A percentile compares a stretch with the other conserved stretches of the same genome.
These are phyloP conservation scores for Acanthopagrus latus DNA, from an alignment of 2,797 vertebrate species.

Conservation along the genomic window DNA sequence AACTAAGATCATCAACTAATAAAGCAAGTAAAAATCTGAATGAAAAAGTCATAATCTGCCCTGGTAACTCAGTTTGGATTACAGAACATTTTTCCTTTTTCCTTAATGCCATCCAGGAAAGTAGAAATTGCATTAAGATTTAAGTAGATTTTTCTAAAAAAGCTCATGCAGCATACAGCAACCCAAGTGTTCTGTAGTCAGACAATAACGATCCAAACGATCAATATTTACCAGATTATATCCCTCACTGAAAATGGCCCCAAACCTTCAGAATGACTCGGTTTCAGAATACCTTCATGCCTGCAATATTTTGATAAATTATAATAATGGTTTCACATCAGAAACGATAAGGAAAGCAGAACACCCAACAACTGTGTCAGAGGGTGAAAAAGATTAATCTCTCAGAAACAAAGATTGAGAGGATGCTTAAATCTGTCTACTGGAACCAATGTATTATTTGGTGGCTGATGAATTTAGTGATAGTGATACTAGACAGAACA, in stretches of 20 bases:
- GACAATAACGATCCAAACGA: conserved; percentile 14
- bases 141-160: neutral
- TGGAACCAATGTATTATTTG: neutral
- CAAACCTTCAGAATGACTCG: conserved; percentile 10
- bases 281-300: neutral
- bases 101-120: neutral
- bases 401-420: neutral
- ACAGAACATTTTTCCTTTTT: neutral
- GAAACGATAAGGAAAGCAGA: neutral
- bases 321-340: conserved; percentile 5
- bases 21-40: neutral
- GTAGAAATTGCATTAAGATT: neutral
- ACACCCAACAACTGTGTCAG: neutral
- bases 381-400: conserved; percentile 7
- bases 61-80: neutral
- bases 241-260: conserved; percentile 1
- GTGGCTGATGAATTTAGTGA: neutral
- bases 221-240: conserved; percentile 28
- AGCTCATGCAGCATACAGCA: conserved; percentile 9
- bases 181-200: neutral
- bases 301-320: neutral
- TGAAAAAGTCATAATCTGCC: neutral
- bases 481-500: neutral
- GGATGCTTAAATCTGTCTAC: neutral
- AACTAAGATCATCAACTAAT: neutral